Base-by-base conservation (phyloP, 2,797 vertebrate genomes). In the Acipenser transmontanus region DNA sequence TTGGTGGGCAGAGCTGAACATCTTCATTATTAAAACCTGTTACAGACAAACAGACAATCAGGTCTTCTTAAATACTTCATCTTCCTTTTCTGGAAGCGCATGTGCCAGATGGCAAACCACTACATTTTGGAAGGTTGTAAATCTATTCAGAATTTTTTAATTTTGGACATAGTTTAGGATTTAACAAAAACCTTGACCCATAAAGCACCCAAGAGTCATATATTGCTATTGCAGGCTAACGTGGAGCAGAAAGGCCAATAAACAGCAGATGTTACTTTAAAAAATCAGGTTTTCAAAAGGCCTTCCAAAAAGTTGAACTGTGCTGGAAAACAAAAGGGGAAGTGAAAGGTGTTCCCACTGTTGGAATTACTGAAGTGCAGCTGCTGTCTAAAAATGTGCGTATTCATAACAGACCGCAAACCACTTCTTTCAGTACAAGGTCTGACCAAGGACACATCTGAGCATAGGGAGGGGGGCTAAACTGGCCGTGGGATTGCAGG, bases 61-160 rank as follows among this genome's bases (percentile, higher is more conserved):
- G 59, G 54, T 49, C 50, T 61, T 14, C 61, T n/a, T 59, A 9
- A 59, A 59, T 48, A 57, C n/a, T n/a, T 7, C 14, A 8, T 68
- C 52, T 72, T 62, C 56, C 62, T 69, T 73, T 64, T 50, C 71
- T 50, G 63, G 60, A 49, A 74, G 57, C 61, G 64, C 34, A 63
- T 64, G 66, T 49, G 66, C 72, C 77, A 79, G 72, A 79, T 81
- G 76, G 76, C 74, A 76, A 80, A 78, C 66, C 67, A 66, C 63
- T 80, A 71, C 61, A 52, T 65, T 71, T 68, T 62, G 70, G 67
- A 72, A 50, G 71, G 59, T 66, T 57, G 14, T 79, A 76, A 72
- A 76, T 76, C 63, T 65, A 52, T 20, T 47, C 59, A 66, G 63
- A 76, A 72, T 73, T 71, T 67, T 47, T 72, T 71, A 63, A 13